A percentile compares a stretch with the other conserved stretches of the same genome.
phyloP scores from a whole-genome alignment of 1,140 invertebrate genomes.

The Phortica variegata region DNA sequence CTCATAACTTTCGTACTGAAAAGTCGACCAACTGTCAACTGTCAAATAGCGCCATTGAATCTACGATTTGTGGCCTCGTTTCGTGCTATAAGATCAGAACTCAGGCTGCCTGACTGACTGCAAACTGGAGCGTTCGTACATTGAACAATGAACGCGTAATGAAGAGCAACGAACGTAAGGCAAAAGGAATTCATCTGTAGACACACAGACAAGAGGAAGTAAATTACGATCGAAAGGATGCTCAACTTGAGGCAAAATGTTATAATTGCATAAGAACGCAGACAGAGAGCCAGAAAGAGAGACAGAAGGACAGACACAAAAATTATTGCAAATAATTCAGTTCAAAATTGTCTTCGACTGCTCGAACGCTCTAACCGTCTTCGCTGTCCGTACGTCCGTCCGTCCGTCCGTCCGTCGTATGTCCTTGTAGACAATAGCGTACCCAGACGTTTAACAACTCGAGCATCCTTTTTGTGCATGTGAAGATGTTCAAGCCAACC shows the following conservation, averaged over 20 bases:
- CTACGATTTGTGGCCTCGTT: background rate
- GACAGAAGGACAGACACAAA: too few species aligned
- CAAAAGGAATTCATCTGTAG: slow-evolving; percentile 23
- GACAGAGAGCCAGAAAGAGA: too few species aligned
- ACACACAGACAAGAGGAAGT: slow-evolving; percentile 37
- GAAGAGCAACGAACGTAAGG: slow-evolving; percentile 32
- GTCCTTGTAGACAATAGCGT: too few species aligned
- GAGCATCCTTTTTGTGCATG: slow-evolving; percentile 1
- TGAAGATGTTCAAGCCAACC: background rate
- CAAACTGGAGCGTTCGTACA: background rate
- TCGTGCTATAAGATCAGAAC: slow-evolving; percentile 26
- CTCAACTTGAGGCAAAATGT: slow-evolving; percentile 1
- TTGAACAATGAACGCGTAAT: slow-evolving; percentile 25
- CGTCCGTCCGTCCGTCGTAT: slow-evolving; percentile 44
- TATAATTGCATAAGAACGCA: slow-evolving; percentile 13
- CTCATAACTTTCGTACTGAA: slow-evolving; percentile 54
- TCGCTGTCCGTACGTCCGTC: slow-evolving; percentile 16
- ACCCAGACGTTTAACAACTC: slow-evolving; percentile 22
- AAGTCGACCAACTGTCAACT: slow-evolving; percentile 54
- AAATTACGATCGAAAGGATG: slow-evolving; percentile 30
- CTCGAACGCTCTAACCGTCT: slow-evolving; percentile 3
- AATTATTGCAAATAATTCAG: slow-evolving; percentile 56
- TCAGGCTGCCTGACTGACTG: too few species aligned
- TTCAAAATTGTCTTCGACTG: slow-evolving; percentile 31
- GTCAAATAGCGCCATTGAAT: slow-evolving; percentile 32